Evolutionary conservation across 2,113 vertebrate species (phyloP).

Genomic region (Romanogobio albipinnatus): DNA sequence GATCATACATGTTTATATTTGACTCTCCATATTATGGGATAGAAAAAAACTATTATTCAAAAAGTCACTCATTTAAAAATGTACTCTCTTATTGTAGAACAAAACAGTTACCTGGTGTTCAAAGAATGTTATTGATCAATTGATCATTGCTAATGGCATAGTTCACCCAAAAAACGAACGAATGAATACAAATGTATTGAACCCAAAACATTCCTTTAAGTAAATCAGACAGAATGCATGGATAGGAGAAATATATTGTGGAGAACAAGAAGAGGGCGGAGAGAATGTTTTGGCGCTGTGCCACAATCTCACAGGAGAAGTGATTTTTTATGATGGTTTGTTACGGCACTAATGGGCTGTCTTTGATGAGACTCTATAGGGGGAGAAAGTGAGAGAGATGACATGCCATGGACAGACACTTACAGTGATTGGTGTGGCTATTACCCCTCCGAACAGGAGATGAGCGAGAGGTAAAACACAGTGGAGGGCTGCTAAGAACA

Average conservation of each 20-base stretch:
- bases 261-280: neutral
- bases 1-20: neutral
- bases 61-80: too few species aligned
- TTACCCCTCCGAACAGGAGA: slow-evolving; percentile 63
- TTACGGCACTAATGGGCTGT: slow-evolving; percentile 45
- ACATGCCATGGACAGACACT: slow-evolving; percentile 54
- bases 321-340: slow-evolving; percentile 47
- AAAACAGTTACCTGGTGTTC: too few species aligned
- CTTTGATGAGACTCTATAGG: slow-evolving; percentile 38
- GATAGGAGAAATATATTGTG: neutral
- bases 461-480: slow-evolving; percentile 45
- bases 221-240: too few species aligned
- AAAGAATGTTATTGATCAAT: too few species aligned
- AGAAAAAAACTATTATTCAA: too few species aligned
- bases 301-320: slow-evolving; percentile 16
- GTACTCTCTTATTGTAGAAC: too few species aligned
- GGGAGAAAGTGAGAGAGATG: slow-evolving; percentile 46
- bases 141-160: too few species aligned
- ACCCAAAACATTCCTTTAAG: too few species aligned
- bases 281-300: neutral
- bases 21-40: neutral
- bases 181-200: too few species aligned
- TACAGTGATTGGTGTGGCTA: slow-evolving; percentile 53
- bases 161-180: too few species aligned
- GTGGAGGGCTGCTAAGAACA: slow-evolving; percentile 14